These are phyloP conservation scores for Addax nasomaculatus DNA, from an alignment of 2,113 vertebrate species.

Conservation along the genomic window DNA sequence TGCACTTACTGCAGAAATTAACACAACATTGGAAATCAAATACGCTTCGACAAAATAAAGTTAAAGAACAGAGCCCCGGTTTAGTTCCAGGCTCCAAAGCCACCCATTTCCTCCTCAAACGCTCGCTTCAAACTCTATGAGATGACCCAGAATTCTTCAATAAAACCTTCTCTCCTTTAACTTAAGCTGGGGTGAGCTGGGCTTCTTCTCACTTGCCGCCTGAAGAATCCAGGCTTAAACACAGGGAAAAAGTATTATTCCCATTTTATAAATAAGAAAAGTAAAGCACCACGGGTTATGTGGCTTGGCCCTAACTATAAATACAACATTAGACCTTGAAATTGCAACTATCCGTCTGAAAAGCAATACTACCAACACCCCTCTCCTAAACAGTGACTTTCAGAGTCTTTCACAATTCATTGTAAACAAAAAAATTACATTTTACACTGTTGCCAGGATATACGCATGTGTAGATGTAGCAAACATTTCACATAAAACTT, in stretches of 20 bases:
- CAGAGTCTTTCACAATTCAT: neutral
- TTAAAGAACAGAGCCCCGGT: too few relatives aligned
- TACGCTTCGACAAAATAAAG: neutral
- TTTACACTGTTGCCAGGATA: neutral
- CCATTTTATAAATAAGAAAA: conserved; percentile 23
- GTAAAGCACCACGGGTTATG: neutral
- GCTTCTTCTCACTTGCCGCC: neutral
- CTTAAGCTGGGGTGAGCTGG: neutral
- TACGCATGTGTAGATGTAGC: neutral
- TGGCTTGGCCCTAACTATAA: neutral
- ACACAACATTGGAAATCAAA: neutral
- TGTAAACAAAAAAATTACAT: neutral
- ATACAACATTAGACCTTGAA: neutral
- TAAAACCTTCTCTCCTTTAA: neutral
- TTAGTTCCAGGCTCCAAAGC: neutral
- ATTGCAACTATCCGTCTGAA: neutral
- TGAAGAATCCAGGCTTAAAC: neutral
- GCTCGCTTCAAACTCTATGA: neutral
- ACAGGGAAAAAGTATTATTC: neutral
- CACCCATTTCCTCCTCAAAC: neutral
- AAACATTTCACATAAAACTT: conserved; percentile 31
- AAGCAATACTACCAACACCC: neutral
- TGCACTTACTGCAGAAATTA: neutral
- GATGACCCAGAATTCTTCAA: neutral
- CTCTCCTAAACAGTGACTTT: neutral